Evolutionary conservation across 1,140 invertebrate genomes (phyloP).

Genomic region (Aphis craccivora): DNA sequence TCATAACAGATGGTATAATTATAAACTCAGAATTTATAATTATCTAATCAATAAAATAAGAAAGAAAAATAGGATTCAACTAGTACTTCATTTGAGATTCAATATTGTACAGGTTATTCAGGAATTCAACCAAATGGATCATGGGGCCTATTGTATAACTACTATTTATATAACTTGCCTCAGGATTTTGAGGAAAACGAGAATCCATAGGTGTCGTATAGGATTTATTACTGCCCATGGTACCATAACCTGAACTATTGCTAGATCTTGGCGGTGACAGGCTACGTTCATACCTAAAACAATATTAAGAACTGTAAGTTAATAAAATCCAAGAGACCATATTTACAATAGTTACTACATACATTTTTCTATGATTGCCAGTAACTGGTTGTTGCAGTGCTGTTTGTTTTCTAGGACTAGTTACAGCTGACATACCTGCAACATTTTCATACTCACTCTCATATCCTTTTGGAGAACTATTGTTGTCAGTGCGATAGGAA

Average conservation of each 20-base stretch:
- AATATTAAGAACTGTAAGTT: background rate
- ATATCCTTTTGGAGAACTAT: slow-evolving; percentile 62
- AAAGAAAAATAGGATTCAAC: too few species aligned
- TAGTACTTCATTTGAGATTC: too few species aligned
- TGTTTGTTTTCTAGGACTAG: slow-evolving; percentile 61
- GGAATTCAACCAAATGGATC: too few species aligned
- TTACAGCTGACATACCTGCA: slow-evolving; percentile 65
- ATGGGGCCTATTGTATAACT: too few species aligned
- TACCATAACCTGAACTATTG: slow-evolving; percentile 85
- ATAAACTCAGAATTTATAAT: too few species aligned
- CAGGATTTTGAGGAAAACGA: slow-evolving; percentile 66
- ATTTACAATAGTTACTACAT: slow-evolving; percentile 48
- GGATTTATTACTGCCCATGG: slow-evolving; percentile 77
- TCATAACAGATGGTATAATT: too few species aligned
- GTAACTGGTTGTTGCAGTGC: slow-evolving; percentile 67
- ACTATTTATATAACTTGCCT: slow-evolving; percentile 61
- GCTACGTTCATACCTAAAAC: slow-evolving; percentile 71
- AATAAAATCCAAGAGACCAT: background rate
- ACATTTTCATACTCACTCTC: slow-evolving; percentile 80
- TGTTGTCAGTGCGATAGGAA: slow-evolving; percentile 70
- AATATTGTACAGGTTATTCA: too few species aligned
- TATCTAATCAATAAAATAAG: too few species aligned
- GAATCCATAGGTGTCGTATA: slow-evolving; percentile 68
- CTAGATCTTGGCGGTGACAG: slow-evolving; percentile 83
- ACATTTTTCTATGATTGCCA: slow-evolving; percentile 70